A percentile compares a stretch with the other conserved stretches of the same genome.
Conservation (phyloP, 1,140 invertebrate species). For the Neotoxoptera formosana region DNA sequence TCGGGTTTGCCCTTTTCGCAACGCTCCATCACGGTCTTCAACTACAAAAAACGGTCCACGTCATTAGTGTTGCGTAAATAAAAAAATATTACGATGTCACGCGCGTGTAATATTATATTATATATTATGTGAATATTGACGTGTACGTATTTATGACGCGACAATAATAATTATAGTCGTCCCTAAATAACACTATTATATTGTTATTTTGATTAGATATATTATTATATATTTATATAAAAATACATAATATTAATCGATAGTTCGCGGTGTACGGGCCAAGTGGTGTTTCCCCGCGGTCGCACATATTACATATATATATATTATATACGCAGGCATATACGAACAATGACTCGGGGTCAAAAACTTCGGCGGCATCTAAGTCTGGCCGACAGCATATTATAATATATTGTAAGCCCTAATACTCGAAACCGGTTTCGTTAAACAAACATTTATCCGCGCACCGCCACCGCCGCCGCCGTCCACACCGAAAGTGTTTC, state of each 20-base stretch:
- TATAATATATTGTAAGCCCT: neutral
- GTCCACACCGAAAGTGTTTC: slow-evolving; percentile 45
- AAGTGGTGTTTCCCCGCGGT: neutral
- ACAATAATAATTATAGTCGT: neutral
- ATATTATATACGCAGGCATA: neutral
- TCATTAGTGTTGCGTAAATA: neutral
- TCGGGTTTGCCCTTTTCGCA: slow-evolving; percentile 74
- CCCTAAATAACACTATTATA: neutral
- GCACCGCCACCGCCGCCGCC: neutral
- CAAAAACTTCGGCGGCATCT: slow-evolving; percentile 56
- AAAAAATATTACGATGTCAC: neutral
- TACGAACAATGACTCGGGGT: slow-evolving; percentile 47
- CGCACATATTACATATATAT: neutral
- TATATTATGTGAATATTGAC: neutral
- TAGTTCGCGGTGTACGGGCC: neutral
- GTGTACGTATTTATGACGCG: neutral
- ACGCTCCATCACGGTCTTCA: slow-evolving; percentile 79
- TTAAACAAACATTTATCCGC: slow-evolving; percentile 51
- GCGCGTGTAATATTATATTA: neutral
- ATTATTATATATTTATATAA: neutral
- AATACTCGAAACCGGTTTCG: slow-evolving; percentile 49
- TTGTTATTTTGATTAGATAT: neutral
- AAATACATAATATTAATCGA: slow-evolving; percentile 44
- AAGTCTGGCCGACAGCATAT: neutral
- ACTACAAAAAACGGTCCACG: slow-evolving; percentile 64